Percentiles rank a stretch among this genome's conserved stretches.
These are phyloP conservation scores for Rhynchonycteris naso DNA, from an alignment of 2,797 vertebrate species.

Conservation along the genomic window DNA sequence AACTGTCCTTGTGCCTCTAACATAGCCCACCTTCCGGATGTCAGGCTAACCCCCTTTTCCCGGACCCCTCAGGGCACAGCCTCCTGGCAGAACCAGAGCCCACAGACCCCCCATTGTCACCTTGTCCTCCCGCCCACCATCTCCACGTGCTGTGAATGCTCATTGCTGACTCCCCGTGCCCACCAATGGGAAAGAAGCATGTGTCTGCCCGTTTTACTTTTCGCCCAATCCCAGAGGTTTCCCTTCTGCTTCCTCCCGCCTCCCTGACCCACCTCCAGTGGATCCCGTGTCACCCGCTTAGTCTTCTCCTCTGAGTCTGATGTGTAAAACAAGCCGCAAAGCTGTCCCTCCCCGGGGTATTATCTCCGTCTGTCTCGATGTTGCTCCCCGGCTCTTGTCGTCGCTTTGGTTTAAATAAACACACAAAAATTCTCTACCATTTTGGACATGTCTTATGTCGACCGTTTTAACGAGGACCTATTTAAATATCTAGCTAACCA, in stretches of 20 bases:
- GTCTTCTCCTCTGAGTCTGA: not conserved
- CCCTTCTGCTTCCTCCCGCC: not conserved
- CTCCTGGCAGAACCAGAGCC: not conserved
- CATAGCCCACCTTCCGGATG: not conserved
- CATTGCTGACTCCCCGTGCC: no score
- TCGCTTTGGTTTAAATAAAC: not conserved
- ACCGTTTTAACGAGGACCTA: not conserved
- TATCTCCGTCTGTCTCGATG: no score
- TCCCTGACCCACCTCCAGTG: not conserved
- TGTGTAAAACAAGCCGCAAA: not conserved
- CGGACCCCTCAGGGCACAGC: not conserved
- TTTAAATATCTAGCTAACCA: not conserved
- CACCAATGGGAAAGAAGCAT: not conserved
- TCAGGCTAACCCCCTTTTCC: not conserved
- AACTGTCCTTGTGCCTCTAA: not conserved
- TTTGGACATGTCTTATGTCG: not conserved
- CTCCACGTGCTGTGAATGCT: not conserved
- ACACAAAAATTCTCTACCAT: not conserved
- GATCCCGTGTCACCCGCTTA: not conserved
- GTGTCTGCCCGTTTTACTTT: not conserved
- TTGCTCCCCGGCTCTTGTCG: not conserved
- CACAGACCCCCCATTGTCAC: not conserved
- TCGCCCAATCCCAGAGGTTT: not conserved
- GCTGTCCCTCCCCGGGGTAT: not conserved
- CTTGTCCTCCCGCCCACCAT: not conserved